Conservation (phyloP, 2,797 vertebrate genomes). For the Brachyalestes nurse region DNA sequence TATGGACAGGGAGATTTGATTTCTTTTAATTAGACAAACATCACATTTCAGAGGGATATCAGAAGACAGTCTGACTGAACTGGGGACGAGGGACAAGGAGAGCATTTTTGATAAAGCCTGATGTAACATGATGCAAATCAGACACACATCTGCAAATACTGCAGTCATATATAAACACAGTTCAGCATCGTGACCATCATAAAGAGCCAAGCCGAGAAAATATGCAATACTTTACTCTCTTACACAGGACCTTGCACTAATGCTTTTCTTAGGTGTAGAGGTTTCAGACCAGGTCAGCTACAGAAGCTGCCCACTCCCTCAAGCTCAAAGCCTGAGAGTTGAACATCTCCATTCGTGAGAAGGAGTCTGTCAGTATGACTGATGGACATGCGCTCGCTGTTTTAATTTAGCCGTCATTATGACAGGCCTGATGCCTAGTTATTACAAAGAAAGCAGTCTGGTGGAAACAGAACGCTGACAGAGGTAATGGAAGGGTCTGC, state of each 20-base stretch:
- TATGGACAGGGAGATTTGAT: not conserved
- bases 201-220: no score
- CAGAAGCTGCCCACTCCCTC: not conserved
- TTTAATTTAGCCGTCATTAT: slow-evolving; percentile 31
- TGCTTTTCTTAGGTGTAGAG: no score
- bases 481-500: slow-evolving; percentile 29
- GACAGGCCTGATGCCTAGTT: slow-evolving; percentile 17
- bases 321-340: not conserved
- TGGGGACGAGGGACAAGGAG: not conserved
- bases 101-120: not conserved
- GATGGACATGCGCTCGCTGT: not conserved
- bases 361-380: not conserved
- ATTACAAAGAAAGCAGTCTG: slow-evolving; percentile 28
- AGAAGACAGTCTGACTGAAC: not conserved
- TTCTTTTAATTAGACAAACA: not conserved
- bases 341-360: not conserved
- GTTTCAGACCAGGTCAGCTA: not conserved
- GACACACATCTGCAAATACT: not conserved
- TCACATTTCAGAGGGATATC: not conserved
- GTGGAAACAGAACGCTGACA: slow-evolving; percentile 1
- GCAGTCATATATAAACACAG: not conserved
- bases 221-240: no score
- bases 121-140: slow-evolving; percentile 6
- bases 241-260: not conserved
- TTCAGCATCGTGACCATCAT: no score